A percentile compares a stretch with the other conserved stretches of the same genome.
These are phyloP conservation scores for Thymallus thymallus DNA, from an alignment of 2,113 vertebrate species.

Conservation along the genomic window DNA sequence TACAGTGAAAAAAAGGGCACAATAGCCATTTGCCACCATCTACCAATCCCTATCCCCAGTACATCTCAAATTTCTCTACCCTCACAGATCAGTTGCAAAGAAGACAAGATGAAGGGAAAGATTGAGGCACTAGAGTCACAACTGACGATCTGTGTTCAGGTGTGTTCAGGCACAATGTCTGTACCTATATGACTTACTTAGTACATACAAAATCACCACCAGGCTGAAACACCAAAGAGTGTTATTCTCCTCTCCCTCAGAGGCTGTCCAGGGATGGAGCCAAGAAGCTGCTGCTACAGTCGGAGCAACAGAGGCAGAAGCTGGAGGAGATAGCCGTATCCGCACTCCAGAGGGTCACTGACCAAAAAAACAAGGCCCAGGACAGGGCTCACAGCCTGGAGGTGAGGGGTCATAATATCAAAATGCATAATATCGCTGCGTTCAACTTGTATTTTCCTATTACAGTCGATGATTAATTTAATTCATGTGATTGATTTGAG, in stretches of 20 bases:
- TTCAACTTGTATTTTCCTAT: too few relatives aligned
- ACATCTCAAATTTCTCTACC: neutral
- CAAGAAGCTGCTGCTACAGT: conserved; percentile 74
- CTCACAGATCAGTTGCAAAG: conserved; percentile 74
- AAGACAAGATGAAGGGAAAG: conserved; percentile 76
- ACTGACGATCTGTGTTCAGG: conserved; percentile 75
- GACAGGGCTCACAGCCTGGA: conserved; percentile 69
- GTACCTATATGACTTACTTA: too few relatives aligned
- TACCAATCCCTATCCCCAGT: neutral
- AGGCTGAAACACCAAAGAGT: neutral
- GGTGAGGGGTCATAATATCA: conserved; percentile 65
- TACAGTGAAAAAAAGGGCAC: neutral
- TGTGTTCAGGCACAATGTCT: conserved; percentile 44
- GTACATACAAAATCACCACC: neutral
- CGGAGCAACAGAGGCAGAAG: conserved; percentile 77
- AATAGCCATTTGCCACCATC: neutral
- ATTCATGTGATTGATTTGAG: too few relatives aligned
- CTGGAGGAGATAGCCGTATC: conserved; percentile 77
- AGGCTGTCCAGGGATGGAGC: conserved; percentile 58
- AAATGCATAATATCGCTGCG: too few relatives aligned
- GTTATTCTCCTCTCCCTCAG: neutral
- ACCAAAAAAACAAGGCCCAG: conserved; percentile 71
- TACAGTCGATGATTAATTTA: too few relatives aligned
- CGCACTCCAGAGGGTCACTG: conserved; percentile 74
- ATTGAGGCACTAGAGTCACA: conserved; percentile 75